These are phyloP conservation scores for Nansenia antarctica DNA, from an alignment of 2,113 vertebrate genomes.

Conservation along the genomic window DNA sequence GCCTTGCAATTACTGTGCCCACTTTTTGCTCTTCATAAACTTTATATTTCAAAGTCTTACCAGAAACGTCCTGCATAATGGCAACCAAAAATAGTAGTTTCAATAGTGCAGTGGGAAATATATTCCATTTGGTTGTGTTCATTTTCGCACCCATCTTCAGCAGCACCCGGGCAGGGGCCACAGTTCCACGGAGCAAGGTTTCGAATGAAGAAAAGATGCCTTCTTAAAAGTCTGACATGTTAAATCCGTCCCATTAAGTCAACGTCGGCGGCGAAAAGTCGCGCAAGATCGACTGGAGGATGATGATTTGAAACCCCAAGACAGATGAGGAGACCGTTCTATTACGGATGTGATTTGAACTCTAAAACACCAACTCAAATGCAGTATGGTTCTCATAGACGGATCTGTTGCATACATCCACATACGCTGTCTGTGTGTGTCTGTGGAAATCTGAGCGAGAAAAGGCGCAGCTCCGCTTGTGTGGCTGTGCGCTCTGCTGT, in stretches of 20 bases:
- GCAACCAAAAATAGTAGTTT: constrained; percentile 64
- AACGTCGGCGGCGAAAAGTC: constrained; percentile 5
- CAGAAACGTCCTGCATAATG: constrained; percentile 54
- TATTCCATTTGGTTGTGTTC: constrained; percentile 44
- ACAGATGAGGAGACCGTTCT: not conserved
- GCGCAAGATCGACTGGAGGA: constrained; percentile 26
- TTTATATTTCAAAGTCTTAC: constrained; percentile 91
- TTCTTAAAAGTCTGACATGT: constrained; percentile 57
- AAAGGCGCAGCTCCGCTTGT: constrained; percentile 58
- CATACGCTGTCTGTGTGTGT: constrained; percentile 53
- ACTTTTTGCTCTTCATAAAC: constrained; percentile 96
- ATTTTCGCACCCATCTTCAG: constrained; percentile 54
- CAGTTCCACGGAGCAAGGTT: constrained; percentile 46
- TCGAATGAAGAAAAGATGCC: not conserved
- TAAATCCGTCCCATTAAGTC: constrained; percentile 36
- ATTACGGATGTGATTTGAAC: not conserved
- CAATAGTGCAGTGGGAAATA: constrained; percentile 55
- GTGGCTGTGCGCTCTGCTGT: constrained; percentile 38
- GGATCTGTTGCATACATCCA: constrained; percentile 55
- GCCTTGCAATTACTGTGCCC: constrained; percentile 87
- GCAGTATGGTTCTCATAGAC: constrained; percentile 21
- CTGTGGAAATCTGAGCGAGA: constrained; percentile 32
- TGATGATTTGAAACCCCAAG: constrained; percentile 6
- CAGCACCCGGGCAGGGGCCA: constrained; percentile 23
- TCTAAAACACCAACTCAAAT: not conserved